Conservation (phyloP, 2,113 vertebrate genomes). For the Pachycephala philippinensis region DNA sequence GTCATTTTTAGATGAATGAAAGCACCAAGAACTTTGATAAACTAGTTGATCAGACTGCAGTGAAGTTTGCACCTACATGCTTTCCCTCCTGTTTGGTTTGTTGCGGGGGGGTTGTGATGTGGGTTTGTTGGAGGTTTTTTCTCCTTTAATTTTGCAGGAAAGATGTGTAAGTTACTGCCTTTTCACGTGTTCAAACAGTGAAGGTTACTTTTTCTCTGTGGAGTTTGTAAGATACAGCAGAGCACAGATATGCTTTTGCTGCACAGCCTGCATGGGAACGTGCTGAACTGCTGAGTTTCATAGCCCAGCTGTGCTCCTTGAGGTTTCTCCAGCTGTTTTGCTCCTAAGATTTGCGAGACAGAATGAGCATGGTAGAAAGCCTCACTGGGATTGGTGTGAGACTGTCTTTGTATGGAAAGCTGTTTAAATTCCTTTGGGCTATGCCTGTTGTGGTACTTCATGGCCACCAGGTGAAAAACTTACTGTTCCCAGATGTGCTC, state of each 20-base stretch:
- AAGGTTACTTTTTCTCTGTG: not conserved
- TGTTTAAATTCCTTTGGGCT: not conserved
- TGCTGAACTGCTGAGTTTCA: not conserved
- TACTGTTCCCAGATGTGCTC: not conserved
- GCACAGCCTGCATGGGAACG: not conserved
- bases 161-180: not conserved
- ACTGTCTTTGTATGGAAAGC: not conserved
- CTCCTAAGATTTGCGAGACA: not conserved
- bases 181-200: not conserved
- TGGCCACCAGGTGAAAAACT: not conserved
- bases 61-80: not conserved
- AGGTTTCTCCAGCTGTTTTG: not conserved
- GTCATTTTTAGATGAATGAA: constrained; percentile 3
- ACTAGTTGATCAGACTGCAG: not conserved
- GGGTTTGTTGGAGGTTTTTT: not conserved
- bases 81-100: not conserved
- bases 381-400: not conserved
- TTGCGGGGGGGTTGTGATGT: not conserved
- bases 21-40: not conserved
- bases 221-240: not conserved
- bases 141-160: not conserved
- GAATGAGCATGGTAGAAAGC: accelerated
- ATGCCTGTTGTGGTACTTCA: not conserved
- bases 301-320: not conserved
- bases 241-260: not conserved